Conservation (phyloP, 2,888 invertebrate genomes). For the Crioceris asparagi region DNA sequence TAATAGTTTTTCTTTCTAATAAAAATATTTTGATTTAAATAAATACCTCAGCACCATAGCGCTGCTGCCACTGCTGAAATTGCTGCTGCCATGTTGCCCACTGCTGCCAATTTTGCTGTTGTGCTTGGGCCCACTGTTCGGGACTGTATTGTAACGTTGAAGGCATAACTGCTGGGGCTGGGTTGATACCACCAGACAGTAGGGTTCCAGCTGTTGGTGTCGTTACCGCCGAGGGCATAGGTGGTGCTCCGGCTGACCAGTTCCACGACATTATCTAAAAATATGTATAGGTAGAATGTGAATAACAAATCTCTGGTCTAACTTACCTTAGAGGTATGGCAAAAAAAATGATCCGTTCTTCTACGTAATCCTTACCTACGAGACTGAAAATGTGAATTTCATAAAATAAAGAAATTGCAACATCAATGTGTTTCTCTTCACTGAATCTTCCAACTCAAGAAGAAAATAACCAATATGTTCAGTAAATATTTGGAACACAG, state of each 20-base stretch:
- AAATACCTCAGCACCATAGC: constrained; percentile 61
- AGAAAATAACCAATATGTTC: too few species aligned
- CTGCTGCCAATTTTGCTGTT: constrained; percentile 63
- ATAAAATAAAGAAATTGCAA: too few species aligned
- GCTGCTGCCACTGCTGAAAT: constrained; percentile 65
- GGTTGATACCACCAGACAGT: constrained; percentile 17
- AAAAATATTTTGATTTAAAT: not conserved
- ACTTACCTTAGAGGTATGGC: too few species aligned
- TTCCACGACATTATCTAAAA: constrained; percentile 35
- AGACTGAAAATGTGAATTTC: not conserved
- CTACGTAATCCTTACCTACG: not conserved
- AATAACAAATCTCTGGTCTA: too few species aligned
- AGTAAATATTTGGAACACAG: too few species aligned
- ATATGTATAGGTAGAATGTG: not conserved
- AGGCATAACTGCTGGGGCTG: constrained; percentile 20
- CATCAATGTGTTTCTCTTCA: too few species aligned
- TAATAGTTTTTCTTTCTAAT: too few species aligned
- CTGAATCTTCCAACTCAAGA: too few species aligned
- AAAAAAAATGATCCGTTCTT: not conserved
- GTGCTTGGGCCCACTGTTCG: constrained; percentile 59
- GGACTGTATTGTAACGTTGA: constrained; percentile 43
- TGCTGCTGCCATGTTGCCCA: constrained; percentile 71
- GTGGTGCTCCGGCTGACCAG: constrained; percentile 27
- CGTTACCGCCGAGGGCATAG: constrained; percentile 20
- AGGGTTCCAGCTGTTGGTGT: constrained; percentile 18